phyloP scores from a whole-genome alignment of 1,140 invertebrate genomes.

The Sminthurides bifidus region DNA sequence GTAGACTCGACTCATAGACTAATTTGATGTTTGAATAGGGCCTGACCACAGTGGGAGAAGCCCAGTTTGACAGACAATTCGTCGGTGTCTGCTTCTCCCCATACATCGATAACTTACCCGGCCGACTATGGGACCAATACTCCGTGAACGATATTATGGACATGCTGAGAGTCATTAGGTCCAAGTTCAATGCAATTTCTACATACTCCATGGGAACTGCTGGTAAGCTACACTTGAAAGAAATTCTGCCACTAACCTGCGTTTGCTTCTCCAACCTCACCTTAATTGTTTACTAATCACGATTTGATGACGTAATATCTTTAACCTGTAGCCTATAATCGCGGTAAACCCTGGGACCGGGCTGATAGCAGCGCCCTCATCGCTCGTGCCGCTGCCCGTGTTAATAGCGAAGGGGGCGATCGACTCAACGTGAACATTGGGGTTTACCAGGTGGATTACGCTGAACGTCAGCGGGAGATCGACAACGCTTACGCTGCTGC shows the following conservation, averaged over 20 bases:
- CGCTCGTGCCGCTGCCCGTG: constrained; percentile 19
- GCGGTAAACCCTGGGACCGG: constrained; percentile 16
- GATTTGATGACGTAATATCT: too few species aligned
- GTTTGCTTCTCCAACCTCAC: not conserved
- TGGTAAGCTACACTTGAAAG: constrained; percentile 1
- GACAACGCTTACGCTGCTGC: constrained; percentile 27
- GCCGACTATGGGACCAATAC: constrained; percentile 13
- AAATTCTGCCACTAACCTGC: not conserved
- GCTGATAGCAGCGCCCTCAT: constrained; percentile 22
- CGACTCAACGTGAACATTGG: constrained; percentile 21
- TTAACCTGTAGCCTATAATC: constrained; percentile 11
- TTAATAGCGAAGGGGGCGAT: constrained; percentile 14
- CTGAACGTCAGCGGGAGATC: constrained; percentile 17
- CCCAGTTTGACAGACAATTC: constrained; percentile 1
- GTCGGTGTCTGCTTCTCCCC: constrained; percentile 26
- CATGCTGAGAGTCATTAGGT: constrained; percentile 14
- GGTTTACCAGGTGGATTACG: constrained; percentile 19
- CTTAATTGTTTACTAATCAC: constrained; percentile 1
- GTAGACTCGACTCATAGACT: too few species aligned
- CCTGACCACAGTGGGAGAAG: not conserved
- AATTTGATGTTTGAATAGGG: too few species aligned
- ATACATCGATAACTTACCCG: constrained; percentile 13
- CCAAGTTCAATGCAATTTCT: constrained; percentile 7
- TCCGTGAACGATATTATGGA: constrained; percentile 19
- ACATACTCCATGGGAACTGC: constrained; percentile 21